Evolutionary conservation across 2,113 vertebrate species (phyloP), one percentile per base, ranked within the genome.

Genomic region (Xerus inauris): DNA sequence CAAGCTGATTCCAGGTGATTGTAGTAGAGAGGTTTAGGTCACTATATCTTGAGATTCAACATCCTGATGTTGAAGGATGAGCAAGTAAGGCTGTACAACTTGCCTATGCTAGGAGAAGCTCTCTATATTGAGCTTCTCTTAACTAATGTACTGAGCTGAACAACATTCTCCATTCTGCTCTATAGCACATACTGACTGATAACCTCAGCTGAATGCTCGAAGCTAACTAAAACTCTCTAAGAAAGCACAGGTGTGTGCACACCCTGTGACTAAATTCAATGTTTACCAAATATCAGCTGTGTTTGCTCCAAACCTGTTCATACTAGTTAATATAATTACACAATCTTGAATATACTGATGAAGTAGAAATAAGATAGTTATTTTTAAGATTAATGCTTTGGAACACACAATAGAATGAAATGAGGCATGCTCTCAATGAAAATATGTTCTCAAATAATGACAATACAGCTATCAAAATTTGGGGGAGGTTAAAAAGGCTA

Each of bases 261-360:
- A 30, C 59, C 40, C 88, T 73, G 93, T 49, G 64, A 94, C 35
- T 67, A 59, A 96, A 94, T 71, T 87, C 69, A 84, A 3, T 92
- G 81, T 97, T 97, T 97, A 92, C 81, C 51, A 51, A 94, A 49
- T 45, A 87, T 95, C 80, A 94, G 62, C 93, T 92, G 91, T 79
- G 47, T 96, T 92, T 92, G 84, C 26, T 94, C 45, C 64, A 49
- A 62, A 87, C 40, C 85, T 72, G 24, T 76, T 95, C 85, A 82
- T 54, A 76, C 49, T 76, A 57, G 88, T 71, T 90, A 84, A 65
- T 95, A 81, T 40, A 94, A 81, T 90, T 57, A 51, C 24, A 80
- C 30, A 49, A 76, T 95, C 83, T 67, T 45, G 73, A 96, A 77
- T 57, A 73, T 91, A 84, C 26, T 8, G n/a, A 69, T 94, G 64